phyloP scores from a whole-genome alignment of 64 coral and sea anemone genomes.

The Stichodactyla mertensii region DNA sequence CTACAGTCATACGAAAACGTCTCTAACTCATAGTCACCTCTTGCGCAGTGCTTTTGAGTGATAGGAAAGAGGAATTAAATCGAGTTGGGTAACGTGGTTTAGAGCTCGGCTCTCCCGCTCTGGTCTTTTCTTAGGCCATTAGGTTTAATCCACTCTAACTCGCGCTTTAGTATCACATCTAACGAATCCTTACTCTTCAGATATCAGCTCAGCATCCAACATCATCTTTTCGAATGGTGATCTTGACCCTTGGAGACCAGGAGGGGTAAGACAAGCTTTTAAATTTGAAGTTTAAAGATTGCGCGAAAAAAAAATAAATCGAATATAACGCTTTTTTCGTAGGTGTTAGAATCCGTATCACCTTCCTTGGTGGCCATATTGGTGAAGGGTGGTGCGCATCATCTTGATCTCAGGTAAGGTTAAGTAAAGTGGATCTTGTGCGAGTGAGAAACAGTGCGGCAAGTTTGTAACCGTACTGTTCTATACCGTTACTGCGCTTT shows the following conservation, averaged over 20 bases:
- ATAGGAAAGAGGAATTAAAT: too few species aligned
- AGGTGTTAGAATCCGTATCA: slow-evolving; percentile 72
- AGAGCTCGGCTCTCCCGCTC: too few species aligned
- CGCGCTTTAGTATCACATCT: not conserved
- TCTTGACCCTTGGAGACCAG: slow-evolving; percentile 87
- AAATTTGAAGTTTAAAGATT: not conserved
- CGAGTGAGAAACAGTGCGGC: too few species aligned
- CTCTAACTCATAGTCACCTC: too few species aligned
- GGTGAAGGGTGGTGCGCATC: slow-evolving; percentile 82
- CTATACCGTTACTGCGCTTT: too few species aligned
- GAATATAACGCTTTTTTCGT: not conserved
- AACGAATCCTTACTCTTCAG: slow-evolving; percentile 14
- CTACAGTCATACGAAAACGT: too few species aligned
- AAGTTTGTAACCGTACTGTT: too few species aligned
- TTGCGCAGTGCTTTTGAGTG: too few species aligned
- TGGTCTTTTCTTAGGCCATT: too few species aligned
- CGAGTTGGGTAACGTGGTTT: too few species aligned
- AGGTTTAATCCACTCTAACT: not conserved
- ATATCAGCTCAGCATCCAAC: slow-evolving; percentile 84
- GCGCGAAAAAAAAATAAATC: not conserved
- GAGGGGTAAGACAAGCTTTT: slow-evolving; percentile 48
- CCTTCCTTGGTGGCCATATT: slow-evolving; percentile 73
- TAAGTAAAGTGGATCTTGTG: not conserved
- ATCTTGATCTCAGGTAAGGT: slow-evolving; percentile 81
- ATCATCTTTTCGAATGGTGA: slow-evolving; percentile 98